Conservation (phyloP, 2,797 vertebrate species). For the Acestrorhynchus altus region DNA sequence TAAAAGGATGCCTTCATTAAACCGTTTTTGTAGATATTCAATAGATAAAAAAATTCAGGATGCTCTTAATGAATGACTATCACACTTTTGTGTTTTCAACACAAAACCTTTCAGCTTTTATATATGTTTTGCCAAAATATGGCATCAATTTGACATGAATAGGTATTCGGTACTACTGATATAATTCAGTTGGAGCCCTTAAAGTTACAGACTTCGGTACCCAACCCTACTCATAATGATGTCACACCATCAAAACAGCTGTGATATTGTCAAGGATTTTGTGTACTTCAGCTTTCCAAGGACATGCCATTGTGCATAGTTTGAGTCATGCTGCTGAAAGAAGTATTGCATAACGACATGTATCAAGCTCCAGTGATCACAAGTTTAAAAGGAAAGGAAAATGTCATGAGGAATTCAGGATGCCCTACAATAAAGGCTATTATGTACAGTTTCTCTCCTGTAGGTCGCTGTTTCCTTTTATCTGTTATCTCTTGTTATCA, state of each 20-base stretch:
- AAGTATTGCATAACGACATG: slow-evolving; percentile 28
- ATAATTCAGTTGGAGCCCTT: too few relatives aligned
- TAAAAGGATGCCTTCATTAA: too few relatives aligned
- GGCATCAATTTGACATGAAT: too few relatives aligned
- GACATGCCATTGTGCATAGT: slow-evolving; percentile 24
- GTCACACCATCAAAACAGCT: slow-evolving; percentile 29
- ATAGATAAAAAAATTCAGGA: too few relatives aligned
- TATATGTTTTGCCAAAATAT: too few relatives aligned
- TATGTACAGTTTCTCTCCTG: not conserved
- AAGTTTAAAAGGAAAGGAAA: not conserved
- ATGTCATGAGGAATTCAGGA: not conserved
- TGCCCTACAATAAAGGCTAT: not conserved
- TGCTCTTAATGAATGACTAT: too few relatives aligned
- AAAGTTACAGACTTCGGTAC: too few relatives aligned
- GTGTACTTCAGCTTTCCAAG: slow-evolving; percentile 31
- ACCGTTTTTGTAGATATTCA: too few relatives aligned
- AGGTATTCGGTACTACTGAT: too few relatives aligned
- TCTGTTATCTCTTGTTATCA: slow-evolving; percentile 23
- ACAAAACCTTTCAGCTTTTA: too few relatives aligned
- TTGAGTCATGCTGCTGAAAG: slow-evolving; percentile 26
- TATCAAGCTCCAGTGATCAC: not conserved
- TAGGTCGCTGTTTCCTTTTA: not conserved
- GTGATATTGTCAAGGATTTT: slow-evolving; percentile 30
- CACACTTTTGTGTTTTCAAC: too few relatives aligned
- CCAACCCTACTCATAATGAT: slow-evolving; percentile 11